Evolutionary conservation across 2,113 vertebrate genomes (phyloP).

Genomic region (Eulemur macaco): DNA sequence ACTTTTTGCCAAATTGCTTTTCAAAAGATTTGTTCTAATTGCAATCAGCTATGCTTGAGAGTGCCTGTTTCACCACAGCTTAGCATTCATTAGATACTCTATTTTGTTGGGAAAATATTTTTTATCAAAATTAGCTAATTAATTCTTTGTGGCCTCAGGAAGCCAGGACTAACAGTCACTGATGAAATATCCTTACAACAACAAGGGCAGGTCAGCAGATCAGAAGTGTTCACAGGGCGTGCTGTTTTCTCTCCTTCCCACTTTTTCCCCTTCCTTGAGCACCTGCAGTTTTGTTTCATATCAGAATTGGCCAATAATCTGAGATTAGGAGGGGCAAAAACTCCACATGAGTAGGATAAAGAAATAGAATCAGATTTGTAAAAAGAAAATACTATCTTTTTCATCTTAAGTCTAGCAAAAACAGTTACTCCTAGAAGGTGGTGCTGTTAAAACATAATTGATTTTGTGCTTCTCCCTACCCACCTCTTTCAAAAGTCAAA

Average conservation of each 20-base stretch:
- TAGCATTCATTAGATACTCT: not conserved
- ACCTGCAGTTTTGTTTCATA: not conserved
- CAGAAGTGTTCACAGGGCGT: not conserved
- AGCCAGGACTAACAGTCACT: not conserved
- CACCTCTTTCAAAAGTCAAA: conserved; percentile 6
- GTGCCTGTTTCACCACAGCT: not conserved
- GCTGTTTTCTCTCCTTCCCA: not conserved
- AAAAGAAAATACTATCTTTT: conserved; percentile 24
- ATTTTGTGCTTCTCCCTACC: not conserved
- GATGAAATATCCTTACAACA: not conserved
- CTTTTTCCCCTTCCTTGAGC: not conserved
- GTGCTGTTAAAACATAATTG: not conserved
- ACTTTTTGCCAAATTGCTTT: not conserved
- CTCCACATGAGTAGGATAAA: not conserved
- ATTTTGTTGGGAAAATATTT: conserved; percentile 37
- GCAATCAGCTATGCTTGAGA: not conserved
- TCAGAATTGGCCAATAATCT: not conserved
- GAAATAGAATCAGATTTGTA: not conserved
- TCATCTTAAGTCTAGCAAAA: not conserved
- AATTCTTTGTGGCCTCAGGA: not conserved
- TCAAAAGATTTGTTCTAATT: conserved; percentile 34
- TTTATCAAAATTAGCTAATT: conserved; percentile 6
- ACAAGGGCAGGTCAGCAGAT: not conserved
- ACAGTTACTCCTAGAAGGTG: not conserved
- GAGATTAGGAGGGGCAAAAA: not conserved